phyloP scores from a whole-genome alignment of 2,113 vertebrate species.

The Eidolon helvum region DNA sequence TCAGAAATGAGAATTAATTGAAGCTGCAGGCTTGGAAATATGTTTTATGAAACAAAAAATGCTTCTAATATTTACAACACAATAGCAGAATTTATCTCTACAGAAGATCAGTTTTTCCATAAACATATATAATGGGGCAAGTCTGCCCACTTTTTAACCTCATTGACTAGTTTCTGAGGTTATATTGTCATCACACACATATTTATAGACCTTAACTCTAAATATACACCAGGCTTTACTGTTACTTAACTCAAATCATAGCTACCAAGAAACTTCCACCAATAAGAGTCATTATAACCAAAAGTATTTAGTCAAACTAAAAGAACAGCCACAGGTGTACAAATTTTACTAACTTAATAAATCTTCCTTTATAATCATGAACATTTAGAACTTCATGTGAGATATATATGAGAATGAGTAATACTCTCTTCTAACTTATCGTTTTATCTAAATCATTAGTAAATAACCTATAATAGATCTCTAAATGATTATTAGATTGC shows the following conservation, averaged over 20 bases:
- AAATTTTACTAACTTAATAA: not conserved
- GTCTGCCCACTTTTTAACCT: not conserved
- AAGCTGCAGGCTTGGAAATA: not conserved
- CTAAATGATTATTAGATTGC: not conserved
- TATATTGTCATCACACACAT: not conserved
- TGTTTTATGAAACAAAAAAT: not conserved
- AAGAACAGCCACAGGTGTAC: not conserved
- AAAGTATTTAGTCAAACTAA: not conserved
- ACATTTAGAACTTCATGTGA: not conserved
- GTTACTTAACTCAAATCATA: not conserved
- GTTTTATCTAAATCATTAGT: not conserved
- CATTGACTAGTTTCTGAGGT: not conserved
- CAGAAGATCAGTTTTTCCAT: not conserved
- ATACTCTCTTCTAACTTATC: not conserved
- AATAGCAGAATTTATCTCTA: not conserved
- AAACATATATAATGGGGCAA: not conserved
- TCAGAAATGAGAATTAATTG: not conserved
- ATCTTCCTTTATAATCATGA: not conserved
- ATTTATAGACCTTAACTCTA: slow-evolving; percentile 12
- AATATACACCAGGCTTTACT: not conserved
- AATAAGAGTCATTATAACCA: not conserved
- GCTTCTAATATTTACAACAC: not conserved
- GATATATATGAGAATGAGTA: not conserved
- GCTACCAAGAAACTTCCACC: not conserved
- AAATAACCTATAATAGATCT: not conserved